phyloP scores from a whole-genome alignment of 2,888 invertebrate genomes.

The Cactoblastis cactorum region DNA sequence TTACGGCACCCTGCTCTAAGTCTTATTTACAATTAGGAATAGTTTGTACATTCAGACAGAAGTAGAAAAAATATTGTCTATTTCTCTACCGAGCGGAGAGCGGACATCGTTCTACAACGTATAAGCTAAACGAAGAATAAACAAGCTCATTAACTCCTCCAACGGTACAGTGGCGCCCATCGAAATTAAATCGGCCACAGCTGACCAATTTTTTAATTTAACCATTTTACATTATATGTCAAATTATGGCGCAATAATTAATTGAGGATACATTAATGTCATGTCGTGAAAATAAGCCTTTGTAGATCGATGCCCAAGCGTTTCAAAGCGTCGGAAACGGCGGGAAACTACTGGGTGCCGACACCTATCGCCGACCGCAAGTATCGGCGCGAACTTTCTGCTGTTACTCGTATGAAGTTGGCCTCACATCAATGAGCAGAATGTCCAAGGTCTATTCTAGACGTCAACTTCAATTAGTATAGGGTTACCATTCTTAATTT shows the following conservation, averaged over 20 bases:
- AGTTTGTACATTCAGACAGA: slow-evolving; percentile 35
- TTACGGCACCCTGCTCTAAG: slow-evolving; percentile 42
- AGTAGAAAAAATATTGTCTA: slow-evolving; percentile 16
- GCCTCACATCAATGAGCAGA: background rate
- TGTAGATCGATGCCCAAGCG: slow-evolving; percentile 1
- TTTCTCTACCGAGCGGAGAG: background rate
- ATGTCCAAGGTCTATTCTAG: background rate
- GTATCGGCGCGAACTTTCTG: background rate
- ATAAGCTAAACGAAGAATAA: background rate
- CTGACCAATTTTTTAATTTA: background rate
- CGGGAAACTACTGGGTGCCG: slow-evolving; percentile 18
- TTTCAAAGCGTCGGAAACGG: background rate
- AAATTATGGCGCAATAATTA: background rate
- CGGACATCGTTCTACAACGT: background rate
- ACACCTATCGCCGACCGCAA: background rate
- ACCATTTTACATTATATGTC: background rate
- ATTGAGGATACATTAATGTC: background rate
- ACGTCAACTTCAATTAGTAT: background rate
- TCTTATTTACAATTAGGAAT: slow-evolving; percentile 34
- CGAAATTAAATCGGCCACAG: background rate
- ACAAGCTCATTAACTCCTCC: background rate
- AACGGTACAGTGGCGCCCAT: background rate
- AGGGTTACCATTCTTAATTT: background rate
- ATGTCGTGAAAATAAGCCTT: background rate
- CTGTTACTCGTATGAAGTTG: background rate